Conservation (phyloP, 2,797 vertebrate genomes). For the Salarias fasciatus region DNA sequence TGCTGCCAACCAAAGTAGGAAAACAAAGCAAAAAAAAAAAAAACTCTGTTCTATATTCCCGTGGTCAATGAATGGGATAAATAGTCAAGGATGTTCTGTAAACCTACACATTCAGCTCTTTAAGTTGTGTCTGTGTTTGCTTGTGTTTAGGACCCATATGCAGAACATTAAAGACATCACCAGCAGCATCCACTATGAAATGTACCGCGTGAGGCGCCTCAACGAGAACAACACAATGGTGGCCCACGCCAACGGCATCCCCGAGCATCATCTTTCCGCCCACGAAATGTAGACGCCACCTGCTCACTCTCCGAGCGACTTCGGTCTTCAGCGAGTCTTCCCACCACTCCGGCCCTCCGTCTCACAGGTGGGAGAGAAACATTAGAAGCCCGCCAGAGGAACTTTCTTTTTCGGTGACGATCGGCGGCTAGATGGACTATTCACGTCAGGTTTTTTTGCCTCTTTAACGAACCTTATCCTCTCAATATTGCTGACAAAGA, state of each 20-base stretch:
- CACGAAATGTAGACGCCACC: constrained; percentile 89
- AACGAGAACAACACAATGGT: constrained; percentile 87
- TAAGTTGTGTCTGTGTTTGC: too few relatives aligned
- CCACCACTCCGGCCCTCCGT: constrained; percentile 25
- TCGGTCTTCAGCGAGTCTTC: constrained; percentile 32
- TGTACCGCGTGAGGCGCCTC: constrained; percentile 94
- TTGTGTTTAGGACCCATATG: constrained; percentile 91
- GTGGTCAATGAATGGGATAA: too few relatives aligned
- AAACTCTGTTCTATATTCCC: too few relatives aligned
- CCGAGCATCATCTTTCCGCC: constrained; percentile 86
- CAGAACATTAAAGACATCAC: constrained; percentile 99
- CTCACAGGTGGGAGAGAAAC: constrained; percentile 54
- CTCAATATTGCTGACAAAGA: constrained; percentile 44
- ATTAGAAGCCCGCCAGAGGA: constrained; percentile 49
- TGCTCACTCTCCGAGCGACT: constrained; percentile 45
- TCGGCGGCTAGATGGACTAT: constrained; percentile 37
- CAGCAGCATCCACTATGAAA: constrained; percentile 98
- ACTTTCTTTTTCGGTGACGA: constrained; percentile 50
- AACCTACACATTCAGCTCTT: too few relatives aligned
- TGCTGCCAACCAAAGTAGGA: too few relatives aligned
- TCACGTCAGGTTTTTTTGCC: constrained; percentile 45
- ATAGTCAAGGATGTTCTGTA: too few relatives aligned
- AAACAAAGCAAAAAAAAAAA: too few relatives aligned
- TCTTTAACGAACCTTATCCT: constrained; percentile 47
- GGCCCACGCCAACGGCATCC: constrained; percentile 86